Evolutionary conservation across 1,140 invertebrate genomes (phyloP).

Genomic region (Calosoma granatense): DNA sequence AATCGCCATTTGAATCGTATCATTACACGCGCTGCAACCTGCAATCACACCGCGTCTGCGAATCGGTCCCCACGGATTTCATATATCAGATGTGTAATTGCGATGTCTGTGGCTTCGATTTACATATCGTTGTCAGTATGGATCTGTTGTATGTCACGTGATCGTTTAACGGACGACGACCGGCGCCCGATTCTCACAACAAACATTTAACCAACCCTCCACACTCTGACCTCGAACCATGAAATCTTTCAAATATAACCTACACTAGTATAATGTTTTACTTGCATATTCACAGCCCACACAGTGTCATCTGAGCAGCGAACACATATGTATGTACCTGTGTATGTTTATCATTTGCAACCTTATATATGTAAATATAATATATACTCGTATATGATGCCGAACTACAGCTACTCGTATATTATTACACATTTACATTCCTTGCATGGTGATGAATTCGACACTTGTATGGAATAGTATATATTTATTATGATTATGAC

Average conservation of each 20-base stretch:
- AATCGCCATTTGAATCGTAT: slow-evolving; percentile 9
- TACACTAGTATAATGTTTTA: too few relatives aligned
- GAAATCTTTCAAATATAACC: too few relatives aligned
- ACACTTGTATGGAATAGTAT: background rate
- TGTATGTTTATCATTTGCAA: too few relatives aligned
- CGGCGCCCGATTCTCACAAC: background rate
- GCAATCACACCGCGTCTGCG: background rate
- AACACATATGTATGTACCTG: background rate
- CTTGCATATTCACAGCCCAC: too few relatives aligned
- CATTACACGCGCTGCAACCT: background rate
- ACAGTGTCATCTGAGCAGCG: too few relatives aligned
- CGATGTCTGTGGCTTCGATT: background rate
- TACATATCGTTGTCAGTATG: background rate
- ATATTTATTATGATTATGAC: background rate
- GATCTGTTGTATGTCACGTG: background rate
- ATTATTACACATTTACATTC: slow-evolving; percentile 1
- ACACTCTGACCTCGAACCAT: too few relatives aligned
- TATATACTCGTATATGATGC: too few relatives aligned
- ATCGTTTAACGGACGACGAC: slow-evolving; percentile 1
- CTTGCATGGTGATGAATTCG: slow-evolving; percentile 4
- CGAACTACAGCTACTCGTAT: background rate
- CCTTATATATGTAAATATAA: too few relatives aligned
- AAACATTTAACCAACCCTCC: background rate
- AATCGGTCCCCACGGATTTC: background rate
- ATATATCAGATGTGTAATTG: slow-evolving; percentile 8